Percentiles rank a stretch among this genome's conserved stretches.
phyloP scores from a whole-genome alignment of 2,113 vertebrate genomes.

The Oreochromis aureus region DNA sequence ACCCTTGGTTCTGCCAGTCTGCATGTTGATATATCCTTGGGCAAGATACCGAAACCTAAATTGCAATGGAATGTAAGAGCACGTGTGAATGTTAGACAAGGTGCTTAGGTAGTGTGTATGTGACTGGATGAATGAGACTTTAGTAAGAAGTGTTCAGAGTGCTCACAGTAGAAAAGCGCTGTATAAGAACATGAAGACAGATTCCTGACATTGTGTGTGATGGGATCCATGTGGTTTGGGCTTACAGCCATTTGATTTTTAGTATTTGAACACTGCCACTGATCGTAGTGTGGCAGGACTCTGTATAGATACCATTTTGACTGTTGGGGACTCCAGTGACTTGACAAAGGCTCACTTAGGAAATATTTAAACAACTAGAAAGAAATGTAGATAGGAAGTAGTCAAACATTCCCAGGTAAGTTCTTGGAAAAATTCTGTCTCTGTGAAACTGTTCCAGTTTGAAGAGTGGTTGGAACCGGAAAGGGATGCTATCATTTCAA shows the following conservation, averaged over 20 bases:
- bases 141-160: background rate
- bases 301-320: background rate
- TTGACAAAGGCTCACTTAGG: conserved; percentile 32
- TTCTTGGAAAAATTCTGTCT: background rate
- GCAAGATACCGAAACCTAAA: too few relatives aligned
- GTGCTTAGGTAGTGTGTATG: too few relatives aligned
- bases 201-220: background rate
- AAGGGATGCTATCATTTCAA: background rate
- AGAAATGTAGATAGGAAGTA: background rate
- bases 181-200: background rate
- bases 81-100: background rate
- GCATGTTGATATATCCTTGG: background rate
- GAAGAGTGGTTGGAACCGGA: background rate
- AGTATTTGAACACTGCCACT: conserved; percentile 3
- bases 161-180: too few relatives aligned
- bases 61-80: too few relatives aligned
- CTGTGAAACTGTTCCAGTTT: background rate
- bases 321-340: background rate
- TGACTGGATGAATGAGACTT: background rate
- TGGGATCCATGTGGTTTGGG: background rate
- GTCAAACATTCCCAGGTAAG: background rate
- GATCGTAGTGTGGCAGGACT: background rate
- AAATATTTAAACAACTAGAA: background rate
- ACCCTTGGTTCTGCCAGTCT: too few relatives aligned
- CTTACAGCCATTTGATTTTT: background rate